These are phyloP conservation scores for Leptopilina myrica DNA, from an alignment of 2,888 invertebrate species.

Conservation along the genomic window DNA sequence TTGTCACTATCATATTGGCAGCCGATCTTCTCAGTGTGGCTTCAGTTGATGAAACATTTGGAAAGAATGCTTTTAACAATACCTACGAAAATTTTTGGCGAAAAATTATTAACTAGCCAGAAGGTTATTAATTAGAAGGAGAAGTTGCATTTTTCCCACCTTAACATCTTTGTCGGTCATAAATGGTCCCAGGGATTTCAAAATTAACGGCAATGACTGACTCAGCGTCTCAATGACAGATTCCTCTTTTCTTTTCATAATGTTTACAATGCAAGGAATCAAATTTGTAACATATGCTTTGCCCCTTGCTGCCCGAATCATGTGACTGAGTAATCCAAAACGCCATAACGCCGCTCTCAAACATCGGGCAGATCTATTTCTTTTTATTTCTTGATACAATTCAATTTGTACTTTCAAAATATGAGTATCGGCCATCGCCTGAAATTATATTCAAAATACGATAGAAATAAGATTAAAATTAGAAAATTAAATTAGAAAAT, in stretches of 20 bases:
- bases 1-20: constrained; percentile 86
- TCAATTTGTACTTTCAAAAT: constrained; percentile 87
- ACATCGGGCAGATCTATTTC: constrained; percentile 84
- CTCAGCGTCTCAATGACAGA: constrained; percentile 84
- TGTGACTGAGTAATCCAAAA: constrained; percentile 86
- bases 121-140: background rate
- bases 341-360: constrained; percentile 86
- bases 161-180: constrained; percentile 85
- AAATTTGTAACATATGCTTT: constrained; percentile 87
- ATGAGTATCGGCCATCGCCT: constrained; percentile 82
- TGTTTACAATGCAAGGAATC: constrained; percentile 85
- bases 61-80: constrained; percentile 80
- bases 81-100: constrained; percentile 71
- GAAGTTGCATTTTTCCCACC: constrained; percentile 72
- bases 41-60: constrained; percentile 78
- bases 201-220: constrained; percentile 81
- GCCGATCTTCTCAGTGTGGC: constrained; percentile 90
- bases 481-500: too few species aligned
- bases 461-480: background rate
- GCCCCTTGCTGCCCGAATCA: constrained; percentile 87
- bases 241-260: constrained; percentile 85
- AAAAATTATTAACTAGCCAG: background rate
- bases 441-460: constrained; percentile 47
- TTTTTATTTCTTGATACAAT: constrained; percentile 89
- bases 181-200: constrained; percentile 83